phyloP scores from a whole-genome alignment of 1,140 invertebrate species.

The Drosophila bocki region DNA sequence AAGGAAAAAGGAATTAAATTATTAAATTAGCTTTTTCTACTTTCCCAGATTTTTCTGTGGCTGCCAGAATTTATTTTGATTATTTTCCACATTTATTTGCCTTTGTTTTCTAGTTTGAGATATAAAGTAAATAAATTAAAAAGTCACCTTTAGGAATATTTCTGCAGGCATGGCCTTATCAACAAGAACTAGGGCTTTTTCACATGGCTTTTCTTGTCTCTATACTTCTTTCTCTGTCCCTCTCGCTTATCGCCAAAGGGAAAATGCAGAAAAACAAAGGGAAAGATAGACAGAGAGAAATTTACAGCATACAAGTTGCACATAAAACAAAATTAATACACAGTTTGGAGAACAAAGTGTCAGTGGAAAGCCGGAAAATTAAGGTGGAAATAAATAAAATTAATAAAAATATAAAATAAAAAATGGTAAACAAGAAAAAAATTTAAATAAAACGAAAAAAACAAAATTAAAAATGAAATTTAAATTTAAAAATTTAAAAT shows the following conservation, averaged over 20 bases:
- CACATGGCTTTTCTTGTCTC: conserved; percentile 8
- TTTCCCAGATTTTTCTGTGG: neutral
- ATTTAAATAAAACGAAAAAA: no score
- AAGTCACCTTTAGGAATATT: conserved; percentile 46
- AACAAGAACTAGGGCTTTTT: conserved; percentile 24
- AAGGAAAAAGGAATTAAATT: no score
- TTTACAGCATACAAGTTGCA: conserved; percentile 71
- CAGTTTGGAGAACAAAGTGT: conserved; percentile 13
- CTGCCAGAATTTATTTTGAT: neutral
- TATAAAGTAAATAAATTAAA: conserved; percentile 56
- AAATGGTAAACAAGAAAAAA: no score
- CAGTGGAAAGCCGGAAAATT: neutral
- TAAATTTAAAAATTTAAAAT: neutral
- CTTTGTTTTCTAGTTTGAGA: conserved; percentile 17
- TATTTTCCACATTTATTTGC: neutral
- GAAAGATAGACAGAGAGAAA: conserved; percentile 10
- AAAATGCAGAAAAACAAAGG: conserved; percentile 39
- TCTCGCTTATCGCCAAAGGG: conserved; percentile 47
- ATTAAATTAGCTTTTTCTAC: no score
- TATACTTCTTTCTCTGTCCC: neutral
- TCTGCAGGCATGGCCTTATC: conserved; percentile 50
- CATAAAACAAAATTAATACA: conserved; percentile 78
- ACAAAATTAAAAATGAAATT: no score
- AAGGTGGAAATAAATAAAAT: neutral
- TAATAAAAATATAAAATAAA: no score